phyloP scores from a whole-genome alignment of 1,140 invertebrate species.

The Drosophila tani region DNA sequence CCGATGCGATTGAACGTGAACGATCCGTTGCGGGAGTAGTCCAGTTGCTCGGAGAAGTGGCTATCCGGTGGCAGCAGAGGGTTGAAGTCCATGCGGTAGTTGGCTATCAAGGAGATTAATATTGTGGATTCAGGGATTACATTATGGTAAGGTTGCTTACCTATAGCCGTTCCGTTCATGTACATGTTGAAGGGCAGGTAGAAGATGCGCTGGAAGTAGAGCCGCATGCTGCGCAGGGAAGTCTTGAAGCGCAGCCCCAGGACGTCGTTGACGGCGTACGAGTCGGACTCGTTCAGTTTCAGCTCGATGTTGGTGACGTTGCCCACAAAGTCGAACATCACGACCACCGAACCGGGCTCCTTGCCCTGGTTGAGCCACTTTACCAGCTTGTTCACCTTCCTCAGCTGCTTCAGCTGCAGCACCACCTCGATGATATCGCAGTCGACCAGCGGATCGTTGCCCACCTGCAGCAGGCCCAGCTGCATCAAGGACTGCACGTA shows the following conservation, averaged over 20 bases:
- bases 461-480: conserved; percentile 75
- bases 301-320: conserved; percentile 69
- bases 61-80: conserved; percentile 60
- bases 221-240: conserved; percentile 62
- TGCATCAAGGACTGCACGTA: conserved; percentile 77
- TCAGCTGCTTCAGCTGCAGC: conserved; percentile 69
- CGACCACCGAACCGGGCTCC: conserved; percentile 27
- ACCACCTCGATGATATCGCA: conserved; percentile 76
- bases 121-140: too few relatives aligned
- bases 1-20: conserved; percentile 68
- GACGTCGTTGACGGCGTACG: conserved; percentile 68
- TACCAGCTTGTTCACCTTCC: conserved; percentile 56
- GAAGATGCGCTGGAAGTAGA: conserved; percentile 79
- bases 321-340: conserved; percentile 79
- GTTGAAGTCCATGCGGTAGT: conserved; percentile 71
- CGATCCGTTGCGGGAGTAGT: conserved; percentile 37
- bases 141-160: conserved; percentile 22
- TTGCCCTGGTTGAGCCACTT: conserved; percentile 43
- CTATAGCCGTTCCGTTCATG: conserved; percentile 63
- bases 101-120: conserved; percentile 32
- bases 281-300: conserved; percentile 57
- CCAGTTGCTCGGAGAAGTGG: conserved; percentile 40
- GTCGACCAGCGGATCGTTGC: conserved; percentile 74
- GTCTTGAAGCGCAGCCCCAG: conserved; percentile 72
- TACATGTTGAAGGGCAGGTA: conserved; percentile 78